Conservation (phyloP, 1,140 invertebrate genomes). For the Sogatella furcifera region DNA sequence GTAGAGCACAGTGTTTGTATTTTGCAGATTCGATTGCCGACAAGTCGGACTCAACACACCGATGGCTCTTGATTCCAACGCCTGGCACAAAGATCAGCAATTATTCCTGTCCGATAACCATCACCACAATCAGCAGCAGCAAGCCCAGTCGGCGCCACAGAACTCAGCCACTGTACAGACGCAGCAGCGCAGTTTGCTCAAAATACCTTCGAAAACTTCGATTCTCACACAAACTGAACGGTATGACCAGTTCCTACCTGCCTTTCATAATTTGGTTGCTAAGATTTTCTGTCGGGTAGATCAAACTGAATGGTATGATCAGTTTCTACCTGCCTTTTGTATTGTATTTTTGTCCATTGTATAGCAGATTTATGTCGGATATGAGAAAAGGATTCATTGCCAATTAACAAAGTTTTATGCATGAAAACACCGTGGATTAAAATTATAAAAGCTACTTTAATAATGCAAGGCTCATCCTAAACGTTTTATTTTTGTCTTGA, state of each 20-base stretch:
- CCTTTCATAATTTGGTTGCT: neutral
- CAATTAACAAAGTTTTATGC: too few relatives aligned
- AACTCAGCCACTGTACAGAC: neutral
- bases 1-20: neutral
- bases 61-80: constrained; percentile 15
- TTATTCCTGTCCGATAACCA: constrained; percentile 8
- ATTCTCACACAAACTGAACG: constrained; percentile 35
- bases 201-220: constrained; percentile 33
- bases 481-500: too few relatives aligned
- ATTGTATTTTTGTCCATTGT: too few relatives aligned
- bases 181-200: constrained; percentile 18
- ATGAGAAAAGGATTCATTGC: too few relatives aligned
- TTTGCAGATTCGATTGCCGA: constrained; percentile 6
- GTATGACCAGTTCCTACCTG: neutral
- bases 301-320: neutral
- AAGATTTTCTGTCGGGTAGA: neutral
- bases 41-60: neutral
- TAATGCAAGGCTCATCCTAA: too few relatives aligned
- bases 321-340: too few relatives aligned
- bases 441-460: too few relatives aligned
- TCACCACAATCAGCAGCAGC: constrained; percentile 10
- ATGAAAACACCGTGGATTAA: too few relatives aligned
- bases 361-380: too few relatives aligned
- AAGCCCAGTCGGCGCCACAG: neutral
- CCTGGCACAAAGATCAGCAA: constrained; percentile 11